Evolutionary conservation across 2,113 vertebrate species (phyloP), one percentile per base, ranked within the genome.

Genomic region (Caretta caretta): DNA sequence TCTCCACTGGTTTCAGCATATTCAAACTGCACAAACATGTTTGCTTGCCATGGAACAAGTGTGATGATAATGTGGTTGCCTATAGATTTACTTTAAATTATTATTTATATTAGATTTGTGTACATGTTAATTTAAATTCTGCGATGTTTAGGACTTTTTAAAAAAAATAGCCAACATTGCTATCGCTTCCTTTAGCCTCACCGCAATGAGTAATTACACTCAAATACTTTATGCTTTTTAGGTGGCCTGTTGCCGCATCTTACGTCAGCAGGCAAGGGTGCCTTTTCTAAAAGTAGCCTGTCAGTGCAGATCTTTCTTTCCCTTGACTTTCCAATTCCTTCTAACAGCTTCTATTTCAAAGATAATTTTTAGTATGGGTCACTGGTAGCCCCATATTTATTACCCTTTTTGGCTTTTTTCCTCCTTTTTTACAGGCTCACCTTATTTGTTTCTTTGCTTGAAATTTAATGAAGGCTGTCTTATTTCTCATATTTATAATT

Each of bases 271-370:
- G 12, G 49, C 20, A 80, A 2, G 5, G 10, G 5, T 57, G 8
- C 83, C 48, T 90, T 90, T 24, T 48, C 51, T 83, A 42, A 90
- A 80, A 8, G 35, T 38, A 38, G 65, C 65, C 65, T 38, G 38
- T 69, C 35, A 38, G n/a, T 93, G 24, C 65, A 87, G 50, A 83
- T 78, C 1, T 1, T 88, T 3, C 12, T 92, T 95, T 25, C 24
- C 16, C 84, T 93, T 91, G 29, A 12, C 35, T 9, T 10, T 92
- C 10, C 4, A 17, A 31, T 80, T 13, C 29, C 84, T 93, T 87
- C 87, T 90, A 29, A 62, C 59, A 80, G 3, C 24, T 84, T 90
- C 89, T 46, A 56, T 46, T 92, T 92, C 81, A 62, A 84, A 88
- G 29, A 6, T 12, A 14, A 48, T 24, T 92, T 87, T 93, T 86